A percentile compares a stretch with the other conserved stretches of the same genome.
These are phyloP conservation scores for Speoplatyrhinus poulsoni DNA, from an alignment of 2,113 vertebrate genomes.

Conservation along the genomic window DNA sequence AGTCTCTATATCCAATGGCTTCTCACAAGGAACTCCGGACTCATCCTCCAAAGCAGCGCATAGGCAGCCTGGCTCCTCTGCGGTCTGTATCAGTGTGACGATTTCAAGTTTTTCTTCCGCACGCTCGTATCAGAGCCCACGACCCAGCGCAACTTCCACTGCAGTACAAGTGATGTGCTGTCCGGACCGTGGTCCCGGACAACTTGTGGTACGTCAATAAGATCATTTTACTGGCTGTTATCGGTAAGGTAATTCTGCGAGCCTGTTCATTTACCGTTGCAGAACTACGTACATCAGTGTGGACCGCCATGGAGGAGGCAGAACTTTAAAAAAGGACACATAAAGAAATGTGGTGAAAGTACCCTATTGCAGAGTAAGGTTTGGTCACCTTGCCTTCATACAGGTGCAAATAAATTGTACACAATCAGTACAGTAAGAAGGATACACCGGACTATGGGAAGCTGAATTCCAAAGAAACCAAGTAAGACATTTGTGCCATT, in stretches of 20 bases:
- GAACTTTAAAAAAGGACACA: constrained; percentile 43
- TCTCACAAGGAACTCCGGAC: constrained; percentile 64
- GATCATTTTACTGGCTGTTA: background rate
- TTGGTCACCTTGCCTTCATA: constrained; percentile 21
- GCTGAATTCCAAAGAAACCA: constrained; percentile 9
- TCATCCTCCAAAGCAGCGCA: constrained; percentile 55
- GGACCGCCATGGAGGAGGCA: background rate
- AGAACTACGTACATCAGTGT: background rate
- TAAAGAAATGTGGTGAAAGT: constrained; percentile 23
- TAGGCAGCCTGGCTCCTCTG: constrained; percentile 56
- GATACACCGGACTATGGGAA: constrained; percentile 1
- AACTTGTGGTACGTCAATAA: too few species aligned
- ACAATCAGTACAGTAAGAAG: constrained; percentile 22
- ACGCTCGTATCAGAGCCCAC: constrained; percentile 2
- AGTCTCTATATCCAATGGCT: constrained; percentile 16
- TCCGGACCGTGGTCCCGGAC: too few species aligned
- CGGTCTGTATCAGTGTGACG: constrained; percentile 51
- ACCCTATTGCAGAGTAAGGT: background rate
- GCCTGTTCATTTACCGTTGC: constrained; percentile 11
- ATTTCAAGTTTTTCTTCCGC: constrained; percentile 24
- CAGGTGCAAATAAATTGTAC: constrained; percentile 52
- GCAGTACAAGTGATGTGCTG: background rate
- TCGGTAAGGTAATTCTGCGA: constrained; percentile 25
- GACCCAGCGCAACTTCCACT: constrained; percentile 39
- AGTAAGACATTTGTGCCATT: background rate